Conservation (phyloP, 2,797 vertebrate species). For the Rhynchotus rufescens region DNA sequence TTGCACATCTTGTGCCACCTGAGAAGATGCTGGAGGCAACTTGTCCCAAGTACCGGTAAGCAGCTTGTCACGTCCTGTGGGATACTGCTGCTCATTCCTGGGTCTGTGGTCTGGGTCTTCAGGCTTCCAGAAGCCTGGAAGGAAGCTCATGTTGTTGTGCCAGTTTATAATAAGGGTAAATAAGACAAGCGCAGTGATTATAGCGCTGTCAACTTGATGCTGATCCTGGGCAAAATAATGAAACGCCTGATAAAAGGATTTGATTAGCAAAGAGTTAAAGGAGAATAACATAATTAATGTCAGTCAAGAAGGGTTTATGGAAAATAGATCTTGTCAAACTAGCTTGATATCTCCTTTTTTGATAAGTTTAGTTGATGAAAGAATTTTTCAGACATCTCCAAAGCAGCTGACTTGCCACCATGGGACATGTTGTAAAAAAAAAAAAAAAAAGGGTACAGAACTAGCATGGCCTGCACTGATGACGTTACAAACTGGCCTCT, state of each 20-base stretch:
- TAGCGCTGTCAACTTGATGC: conserved; percentile 1
- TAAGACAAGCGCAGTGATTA: conserved; percentile 2
- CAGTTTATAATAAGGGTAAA: conserved; percentile 7
- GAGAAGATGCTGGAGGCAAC: not conserved
- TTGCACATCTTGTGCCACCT: not conserved
- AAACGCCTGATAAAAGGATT: conserved; percentile 18
- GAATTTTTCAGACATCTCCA: not conserved
- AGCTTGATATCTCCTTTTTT: conserved; percentile 16
- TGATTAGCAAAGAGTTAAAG: conserved; percentile 60
- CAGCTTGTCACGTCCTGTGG: not conserved
- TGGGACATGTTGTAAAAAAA: not conserved
- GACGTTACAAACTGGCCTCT: not conserved
- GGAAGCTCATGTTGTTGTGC: not conserved
- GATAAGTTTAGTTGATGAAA: conserved; percentile 45
- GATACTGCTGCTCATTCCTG: not conserved
- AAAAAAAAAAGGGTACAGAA: not conserved
- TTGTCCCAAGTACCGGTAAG: not conserved
- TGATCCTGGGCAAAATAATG: conserved; percentile 13
- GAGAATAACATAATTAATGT: conserved; percentile 27
- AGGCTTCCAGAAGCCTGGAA: conserved; percentile 3
- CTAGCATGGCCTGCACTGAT: not conserved
- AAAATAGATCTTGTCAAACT: conserved; percentile 42
- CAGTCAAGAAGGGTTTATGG: conserved; percentile 32
- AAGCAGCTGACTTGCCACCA: not conserved
- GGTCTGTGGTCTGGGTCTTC: not conserved